These are phyloP conservation scores for Oryzias sinensis DNA, from an alignment of 2,797 vertebrate genomes.

Conservation along the genomic window DNA sequence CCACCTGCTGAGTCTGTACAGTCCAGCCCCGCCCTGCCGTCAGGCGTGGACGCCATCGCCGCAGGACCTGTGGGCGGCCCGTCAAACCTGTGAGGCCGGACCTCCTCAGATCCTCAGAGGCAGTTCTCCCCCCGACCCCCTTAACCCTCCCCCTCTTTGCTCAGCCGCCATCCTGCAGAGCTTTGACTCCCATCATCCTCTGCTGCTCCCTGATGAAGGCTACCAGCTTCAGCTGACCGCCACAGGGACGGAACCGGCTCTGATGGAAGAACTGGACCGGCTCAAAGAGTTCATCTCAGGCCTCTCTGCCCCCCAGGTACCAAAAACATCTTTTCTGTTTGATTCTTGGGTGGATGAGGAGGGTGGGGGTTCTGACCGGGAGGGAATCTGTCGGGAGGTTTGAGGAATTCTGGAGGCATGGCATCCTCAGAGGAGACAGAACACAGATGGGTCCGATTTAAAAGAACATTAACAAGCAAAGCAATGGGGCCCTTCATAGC, in stretches of 20 bases:
- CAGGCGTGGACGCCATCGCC: conserved; percentile 69
- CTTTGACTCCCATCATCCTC: conserved; percentile 80
- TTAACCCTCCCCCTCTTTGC: neutral
- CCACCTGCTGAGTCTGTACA: conserved; percentile 80
- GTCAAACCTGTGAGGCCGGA: conserved; percentile 61
- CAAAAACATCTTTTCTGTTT: neutral
- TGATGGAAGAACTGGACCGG: conserved; percentile 59
- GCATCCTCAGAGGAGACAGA: too few species aligned
- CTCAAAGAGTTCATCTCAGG: conserved; percentile 55
- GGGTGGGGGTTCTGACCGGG: too few species aligned
- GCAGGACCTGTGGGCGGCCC: conserved; percentile 55
- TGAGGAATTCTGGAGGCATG: too few species aligned
- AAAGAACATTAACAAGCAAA: too few species aligned
- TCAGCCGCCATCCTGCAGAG: conserved; percentile 77
- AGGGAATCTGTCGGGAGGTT: too few species aligned
- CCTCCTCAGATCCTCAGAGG: neutral
- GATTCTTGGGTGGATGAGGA: too few species aligned
- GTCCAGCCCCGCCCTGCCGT: conserved; percentile 59
- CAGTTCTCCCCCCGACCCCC: neutral
- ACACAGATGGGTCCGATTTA: too few species aligned
- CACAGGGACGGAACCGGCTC: conserved; percentile 44
- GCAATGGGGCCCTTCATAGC: too few species aligned
- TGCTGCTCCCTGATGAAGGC: conserved; percentile 71
- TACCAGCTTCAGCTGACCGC: conserved; percentile 68
- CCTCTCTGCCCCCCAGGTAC: conserved; percentile 24